Percentiles rank a stretch among this genome's conserved stretches.
phyloP scores from a whole-genome alignment of 2,113 vertebrate genomes.

The Nanorana parkeri region DNA sequence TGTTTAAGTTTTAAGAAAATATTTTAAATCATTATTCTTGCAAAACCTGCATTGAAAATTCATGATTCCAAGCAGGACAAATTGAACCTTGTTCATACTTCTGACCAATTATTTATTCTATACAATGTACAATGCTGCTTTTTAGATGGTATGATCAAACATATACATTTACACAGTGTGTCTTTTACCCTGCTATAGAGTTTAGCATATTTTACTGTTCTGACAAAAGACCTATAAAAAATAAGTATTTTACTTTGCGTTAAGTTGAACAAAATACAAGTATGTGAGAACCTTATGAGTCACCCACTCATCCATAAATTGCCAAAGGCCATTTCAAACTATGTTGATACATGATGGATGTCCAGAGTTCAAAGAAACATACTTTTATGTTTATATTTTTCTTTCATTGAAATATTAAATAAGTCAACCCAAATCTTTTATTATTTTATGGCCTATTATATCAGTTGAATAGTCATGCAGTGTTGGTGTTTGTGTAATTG shows the following conservation, averaged over 20 bases:
- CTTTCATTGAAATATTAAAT: neutral
- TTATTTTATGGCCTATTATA: neutral
- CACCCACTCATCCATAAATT: neutral
- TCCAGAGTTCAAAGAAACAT: neutral
- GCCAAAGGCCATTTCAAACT: neutral
- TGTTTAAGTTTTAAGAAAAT: constrained; percentile 74
- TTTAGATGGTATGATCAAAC: constrained; percentile 23
- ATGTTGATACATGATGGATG: neutral
- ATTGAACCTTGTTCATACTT: constrained; percentile 34
- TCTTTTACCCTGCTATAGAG: constrained; percentile 39
- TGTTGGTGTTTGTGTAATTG: too few relatives aligned
- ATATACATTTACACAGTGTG: constrained; percentile 40
- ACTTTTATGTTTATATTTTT: neutral
- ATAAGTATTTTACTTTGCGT: neutral
- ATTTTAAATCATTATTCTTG: constrained; percentile 71
- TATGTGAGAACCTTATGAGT: neutral
- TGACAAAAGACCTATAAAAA: constrained; percentile 12
- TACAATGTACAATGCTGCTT: constrained; percentile 21
- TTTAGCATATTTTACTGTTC: constrained; percentile 71
- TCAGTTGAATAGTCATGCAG: too few relatives aligned
- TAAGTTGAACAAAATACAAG: constrained; percentile 5
- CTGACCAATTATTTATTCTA: constrained; percentile 41
- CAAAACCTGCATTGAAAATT: constrained; percentile 64
- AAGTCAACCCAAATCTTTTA: neutral
- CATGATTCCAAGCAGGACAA: constrained; percentile 57